Conservation (phyloP, 2,888 invertebrate species). For the Apodemia zela region DNA sequence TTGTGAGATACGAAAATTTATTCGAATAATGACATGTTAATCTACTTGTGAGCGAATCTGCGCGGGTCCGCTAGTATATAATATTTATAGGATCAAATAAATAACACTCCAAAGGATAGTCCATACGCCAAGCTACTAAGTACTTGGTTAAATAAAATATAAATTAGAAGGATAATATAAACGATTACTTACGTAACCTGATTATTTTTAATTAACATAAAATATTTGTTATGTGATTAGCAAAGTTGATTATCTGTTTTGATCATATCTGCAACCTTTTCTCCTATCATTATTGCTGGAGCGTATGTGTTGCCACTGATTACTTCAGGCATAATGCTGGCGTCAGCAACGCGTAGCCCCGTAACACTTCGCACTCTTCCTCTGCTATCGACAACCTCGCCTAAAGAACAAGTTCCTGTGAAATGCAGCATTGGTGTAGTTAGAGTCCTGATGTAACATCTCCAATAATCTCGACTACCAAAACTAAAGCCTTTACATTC, state of each 20-base stretch:
- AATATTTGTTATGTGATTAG: neutral
- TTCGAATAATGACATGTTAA: too few relatives aligned
- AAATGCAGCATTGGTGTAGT: conserved; percentile 85
- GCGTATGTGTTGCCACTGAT: conserved; percentile 78
- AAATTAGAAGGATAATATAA: too few relatives aligned
- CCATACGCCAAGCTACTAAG: too few relatives aligned
- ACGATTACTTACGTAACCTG: too few relatives aligned
- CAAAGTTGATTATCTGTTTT: conserved; percentile 29
- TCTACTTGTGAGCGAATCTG: too few relatives aligned
- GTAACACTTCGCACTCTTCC: conserved; percentile 48
- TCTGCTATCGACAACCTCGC: conserved; percentile 82
- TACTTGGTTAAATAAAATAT: too few relatives aligned
- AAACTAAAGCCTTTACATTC: conserved; percentile 39
- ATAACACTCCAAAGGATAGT: too few relatives aligned
- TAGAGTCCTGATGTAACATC: conserved; percentile 46
- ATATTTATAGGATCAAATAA: too few relatives aligned
- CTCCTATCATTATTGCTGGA: conserved; percentile 49
- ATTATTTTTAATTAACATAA: too few relatives aligned
- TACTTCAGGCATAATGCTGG: conserved; percentile 71
- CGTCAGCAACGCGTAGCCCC: conserved; percentile 41
- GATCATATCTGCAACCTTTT: conserved; percentile 43
- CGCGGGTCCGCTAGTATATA: too few relatives aligned
- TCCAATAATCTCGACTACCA: conserved; percentile 46
- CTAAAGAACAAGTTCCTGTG: conserved; percentile 87
- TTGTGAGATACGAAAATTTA: too few relatives aligned